These are phyloP conservation scores for Lacerta agilis DNA, from an alignment of 2,797 vertebrate species.

Conservation along the genomic window DNA sequence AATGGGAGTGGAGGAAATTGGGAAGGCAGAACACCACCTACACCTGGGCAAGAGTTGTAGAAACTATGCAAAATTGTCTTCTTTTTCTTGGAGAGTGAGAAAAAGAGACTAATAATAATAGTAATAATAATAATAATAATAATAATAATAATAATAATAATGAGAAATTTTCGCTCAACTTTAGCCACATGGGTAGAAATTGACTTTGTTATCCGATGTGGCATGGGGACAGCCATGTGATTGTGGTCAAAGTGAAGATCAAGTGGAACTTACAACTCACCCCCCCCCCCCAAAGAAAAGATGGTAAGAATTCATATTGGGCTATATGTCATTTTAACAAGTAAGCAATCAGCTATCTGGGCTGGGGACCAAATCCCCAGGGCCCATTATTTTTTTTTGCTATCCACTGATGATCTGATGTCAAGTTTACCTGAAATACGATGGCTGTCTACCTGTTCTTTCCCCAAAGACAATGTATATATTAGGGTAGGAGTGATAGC, in stretches of 20 bases:
- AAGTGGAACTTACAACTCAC: background rate
- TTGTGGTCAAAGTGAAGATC: background rate
- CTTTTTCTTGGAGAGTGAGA: too few species aligned
- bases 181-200: background rate
- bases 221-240: background rate
- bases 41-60: too few species aligned
- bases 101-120: too few species aligned
- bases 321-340: background rate
- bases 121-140: too few species aligned
- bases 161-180: too few species aligned
- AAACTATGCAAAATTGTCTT: too few species aligned
- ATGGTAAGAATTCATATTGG: background rate
- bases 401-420: background rate
- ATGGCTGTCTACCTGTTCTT: background rate
- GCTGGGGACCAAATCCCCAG: background rate
- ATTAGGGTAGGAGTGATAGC: conserved; percentile 35
- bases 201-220: background rate
- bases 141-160: too few species aligned
- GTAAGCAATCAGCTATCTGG: background rate
- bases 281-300: background rate
- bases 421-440: background rate
- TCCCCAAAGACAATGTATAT: conserved; percentile 9
- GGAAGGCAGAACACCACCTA: too few species aligned
- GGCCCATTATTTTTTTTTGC: background rate
- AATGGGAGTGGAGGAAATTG: too few species aligned